These are phyloP conservation scores for Anorthoa munda DNA, from an alignment of 2,888 invertebrate genomes.

Conservation along the genomic window DNA sequence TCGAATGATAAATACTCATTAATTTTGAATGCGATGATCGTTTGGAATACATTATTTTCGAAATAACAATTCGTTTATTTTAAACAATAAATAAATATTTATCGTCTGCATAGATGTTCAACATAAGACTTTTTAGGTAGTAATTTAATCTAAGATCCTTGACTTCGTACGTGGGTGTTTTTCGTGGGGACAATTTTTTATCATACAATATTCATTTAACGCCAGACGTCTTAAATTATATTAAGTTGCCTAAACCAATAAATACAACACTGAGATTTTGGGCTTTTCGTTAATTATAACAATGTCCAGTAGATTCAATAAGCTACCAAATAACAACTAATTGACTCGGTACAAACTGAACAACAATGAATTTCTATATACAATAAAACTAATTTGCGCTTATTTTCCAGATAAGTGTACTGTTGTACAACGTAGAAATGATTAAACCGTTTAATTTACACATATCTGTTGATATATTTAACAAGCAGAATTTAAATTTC, in stretches of 20 bases:
- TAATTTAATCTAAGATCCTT: constrained; percentile 17
- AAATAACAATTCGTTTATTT: not conserved
- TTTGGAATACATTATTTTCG: constrained; percentile 36
- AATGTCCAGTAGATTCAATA: not conserved
- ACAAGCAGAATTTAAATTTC: not conserved
- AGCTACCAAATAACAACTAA: too few relatives aligned
- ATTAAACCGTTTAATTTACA: not conserved
- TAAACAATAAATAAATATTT: constrained; percentile 6
- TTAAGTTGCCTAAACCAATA: constrained; percentile 17
- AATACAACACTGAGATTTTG: not conserved
- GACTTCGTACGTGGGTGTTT: constrained; percentile 14
- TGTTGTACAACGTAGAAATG: too few relatives aligned
- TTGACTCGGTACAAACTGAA: too few relatives aligned
- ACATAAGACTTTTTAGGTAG: not conserved
- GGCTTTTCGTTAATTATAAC: not conserved
- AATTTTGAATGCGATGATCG: constrained; percentile 67
- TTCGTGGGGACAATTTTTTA: constrained; percentile 12
- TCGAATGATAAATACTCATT: constrained; percentile 47
- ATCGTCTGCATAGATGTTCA: not conserved
- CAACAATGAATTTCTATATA: too few relatives aligned
- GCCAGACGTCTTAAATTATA: constrained; percentile 11
- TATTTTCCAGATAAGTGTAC: too few relatives aligned
- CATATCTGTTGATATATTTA: not conserved
- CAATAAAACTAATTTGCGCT: too few relatives aligned
- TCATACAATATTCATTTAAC: constrained; percentile 6